phyloP scores from a whole-genome alignment of 2,888 invertebrate species.

The Venustoraphidia nigricollis region DNA sequence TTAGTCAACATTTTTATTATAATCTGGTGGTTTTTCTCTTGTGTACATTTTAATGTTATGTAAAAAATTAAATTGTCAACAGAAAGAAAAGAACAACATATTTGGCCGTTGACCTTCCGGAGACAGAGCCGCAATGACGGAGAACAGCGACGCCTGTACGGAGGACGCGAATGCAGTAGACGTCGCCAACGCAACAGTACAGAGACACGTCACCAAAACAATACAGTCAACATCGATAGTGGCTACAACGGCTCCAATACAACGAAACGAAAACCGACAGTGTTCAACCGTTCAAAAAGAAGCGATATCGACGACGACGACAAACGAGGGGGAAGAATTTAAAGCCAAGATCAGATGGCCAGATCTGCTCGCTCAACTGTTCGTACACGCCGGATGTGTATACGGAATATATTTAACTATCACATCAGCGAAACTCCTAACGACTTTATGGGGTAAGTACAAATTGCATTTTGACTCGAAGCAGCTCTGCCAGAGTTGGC shows the following conservation, averaged over 20 bases:
- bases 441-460: constrained; percentile 57
- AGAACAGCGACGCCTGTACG: constrained; percentile 9
- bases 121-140: constrained; percentile 12
- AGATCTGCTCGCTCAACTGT: constrained; percentile 51
- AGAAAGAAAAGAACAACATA: neutral
- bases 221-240: too few relatives aligned
- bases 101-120: too few relatives aligned
- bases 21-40: too few relatives aligned
- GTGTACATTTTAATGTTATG: too few relatives aligned
- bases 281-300: constrained; percentile 4
- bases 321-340: constrained; percentile 25
- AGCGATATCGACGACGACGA: constrained; percentile 12
- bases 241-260: neutral
- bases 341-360: constrained; percentile 53
- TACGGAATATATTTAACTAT: constrained; percentile 55
- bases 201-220: too few relatives aligned
- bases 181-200: neutral
- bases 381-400: constrained; percentile 50
- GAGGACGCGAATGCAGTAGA: constrained; percentile 9
- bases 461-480: too few relatives aligned
- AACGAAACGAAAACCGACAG: constrained; percentile 8
- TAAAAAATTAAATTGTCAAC: neutral
- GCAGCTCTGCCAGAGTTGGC: too few relatives aligned
- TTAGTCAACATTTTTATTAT: too few relatives aligned
- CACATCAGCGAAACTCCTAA: constrained; percentile 41